Evolutionary conservation across 2,888 invertebrate species (phyloP).

Genomic region (Anthrax anthrax): DNA sequence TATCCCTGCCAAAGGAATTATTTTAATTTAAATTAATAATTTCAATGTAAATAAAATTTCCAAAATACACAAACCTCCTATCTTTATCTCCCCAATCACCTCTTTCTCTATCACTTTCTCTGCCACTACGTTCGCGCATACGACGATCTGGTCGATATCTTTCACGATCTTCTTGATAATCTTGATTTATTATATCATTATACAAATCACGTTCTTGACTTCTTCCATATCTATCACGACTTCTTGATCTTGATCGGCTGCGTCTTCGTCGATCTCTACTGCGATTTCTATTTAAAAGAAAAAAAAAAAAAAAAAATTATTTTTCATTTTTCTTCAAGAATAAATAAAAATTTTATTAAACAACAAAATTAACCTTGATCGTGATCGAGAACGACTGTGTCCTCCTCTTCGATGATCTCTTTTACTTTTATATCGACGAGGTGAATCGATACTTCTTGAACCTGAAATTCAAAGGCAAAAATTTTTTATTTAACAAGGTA

Average conservation of each 20-base stretch:
- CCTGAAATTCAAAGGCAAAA: conserved; percentile 3
- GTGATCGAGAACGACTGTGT: conserved; percentile 28
- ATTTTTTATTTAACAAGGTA: no score
- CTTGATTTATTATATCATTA: conserved; percentile 30
- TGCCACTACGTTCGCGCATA: conserved; percentile 11
- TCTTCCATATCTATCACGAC: conserved; percentile 25
- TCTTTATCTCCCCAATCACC: conserved; percentile 20
- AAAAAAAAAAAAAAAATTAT: no score
- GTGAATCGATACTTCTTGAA: conserved; percentile 18
- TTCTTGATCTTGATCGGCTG: conserved; percentile 25
- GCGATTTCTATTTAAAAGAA: conserved; percentile 19
- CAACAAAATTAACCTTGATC: conserved; percentile 19
- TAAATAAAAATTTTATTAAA: not conserved
- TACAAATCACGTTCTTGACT: conserved; percentile 29
- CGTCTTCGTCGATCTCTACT: conserved; percentile 26
- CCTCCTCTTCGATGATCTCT: conserved; percentile 22
- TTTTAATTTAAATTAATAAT: no score
- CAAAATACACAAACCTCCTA: not conserved
- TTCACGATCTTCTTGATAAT: conserved; percentile 25
- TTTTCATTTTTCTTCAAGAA: not conserved
- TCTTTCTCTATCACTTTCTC: conserved; percentile 14
- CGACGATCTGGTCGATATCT: conserved; percentile 8
- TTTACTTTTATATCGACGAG: conserved; percentile 16
- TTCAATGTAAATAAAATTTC: no score
- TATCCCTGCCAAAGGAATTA: not conserved